These are phyloP conservation scores for Cirrhinus molitorella DNA, from an alignment of 2,797 vertebrate genomes.

Conservation along the genomic window DNA sequence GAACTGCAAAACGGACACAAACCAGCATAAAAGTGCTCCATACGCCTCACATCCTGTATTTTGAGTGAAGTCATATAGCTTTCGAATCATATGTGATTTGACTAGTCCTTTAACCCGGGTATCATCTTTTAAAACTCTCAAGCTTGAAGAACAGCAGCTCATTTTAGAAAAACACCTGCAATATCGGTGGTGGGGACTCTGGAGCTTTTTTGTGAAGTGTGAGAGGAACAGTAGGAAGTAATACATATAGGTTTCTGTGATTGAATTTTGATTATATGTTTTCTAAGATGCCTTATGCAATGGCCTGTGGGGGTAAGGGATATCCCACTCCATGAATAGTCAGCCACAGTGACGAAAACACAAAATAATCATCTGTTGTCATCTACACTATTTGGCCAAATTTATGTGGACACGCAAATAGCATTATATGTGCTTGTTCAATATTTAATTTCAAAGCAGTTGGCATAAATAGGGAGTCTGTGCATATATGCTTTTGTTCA, in stretches of 20 bases:
- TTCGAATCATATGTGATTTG: constrained; percentile 9
- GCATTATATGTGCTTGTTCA: not conserved
- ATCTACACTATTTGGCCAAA: not conserved
- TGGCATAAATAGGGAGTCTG: not conserved
- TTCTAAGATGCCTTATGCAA: constrained; percentile 9
- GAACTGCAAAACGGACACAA: constrained; percentile 1
- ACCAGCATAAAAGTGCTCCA: not conserved
- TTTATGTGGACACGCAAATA: not conserved
- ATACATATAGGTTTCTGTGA: constrained; percentile 16
- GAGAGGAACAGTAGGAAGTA: not conserved
- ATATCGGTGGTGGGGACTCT: not conserved
- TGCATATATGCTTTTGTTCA: not conserved
- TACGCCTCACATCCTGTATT: not conserved
- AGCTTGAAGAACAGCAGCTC: not conserved
- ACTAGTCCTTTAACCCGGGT: not conserved
- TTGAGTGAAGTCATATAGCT: not conserved
- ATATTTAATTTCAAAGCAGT: constrained; percentile 6
- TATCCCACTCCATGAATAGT: constrained; percentile 20
- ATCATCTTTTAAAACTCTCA: not conserved
- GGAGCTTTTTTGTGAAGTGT: not conserved
- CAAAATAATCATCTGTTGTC: constrained; percentile 10
- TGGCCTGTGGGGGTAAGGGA: not conserved
- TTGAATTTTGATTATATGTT: constrained; percentile 25
- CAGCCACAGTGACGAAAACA: not conserved
- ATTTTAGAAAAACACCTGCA: not conserved